Conservation (phyloP, 2,113 vertebrate species). For the Rhea americana region DNA sequence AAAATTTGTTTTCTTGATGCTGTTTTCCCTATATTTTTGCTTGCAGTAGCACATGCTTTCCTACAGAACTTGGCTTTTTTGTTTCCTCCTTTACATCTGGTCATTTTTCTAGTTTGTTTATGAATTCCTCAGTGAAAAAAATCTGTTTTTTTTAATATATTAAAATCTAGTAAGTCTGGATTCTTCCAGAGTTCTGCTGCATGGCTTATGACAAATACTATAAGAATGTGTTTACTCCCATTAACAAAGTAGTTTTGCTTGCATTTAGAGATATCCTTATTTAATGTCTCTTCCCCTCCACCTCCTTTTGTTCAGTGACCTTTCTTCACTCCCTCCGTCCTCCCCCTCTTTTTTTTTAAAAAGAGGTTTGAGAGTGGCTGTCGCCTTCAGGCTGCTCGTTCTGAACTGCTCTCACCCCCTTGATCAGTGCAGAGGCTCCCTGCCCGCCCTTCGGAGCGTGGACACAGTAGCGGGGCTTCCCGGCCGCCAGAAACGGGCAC, state of each 20-base stretch:
- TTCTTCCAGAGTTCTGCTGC: conserved; percentile 28
- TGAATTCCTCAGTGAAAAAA: conserved; percentile 21
- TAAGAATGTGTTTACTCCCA: background rate
- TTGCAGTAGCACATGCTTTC: background rate
- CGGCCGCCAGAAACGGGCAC: fast-evolving
- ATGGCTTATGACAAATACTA: background rate
- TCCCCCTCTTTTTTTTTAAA: background rate
- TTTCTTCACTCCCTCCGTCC: background rate
- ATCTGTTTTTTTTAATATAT: conserved; percentile 50
- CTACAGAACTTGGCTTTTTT: conserved; percentile 1
- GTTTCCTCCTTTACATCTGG: conserved; percentile 28
- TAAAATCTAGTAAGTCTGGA: conserved; percentile 45
- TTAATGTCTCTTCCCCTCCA: background rate
- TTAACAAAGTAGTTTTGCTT: background rate
- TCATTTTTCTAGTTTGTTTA: conserved; percentile 31
- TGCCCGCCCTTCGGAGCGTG: background rate
- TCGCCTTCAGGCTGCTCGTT: background rate
- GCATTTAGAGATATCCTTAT: background rate
- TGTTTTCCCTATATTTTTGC: background rate
- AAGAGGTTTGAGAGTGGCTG: background rate
- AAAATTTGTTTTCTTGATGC: background rate
- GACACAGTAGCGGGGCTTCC: background rate
- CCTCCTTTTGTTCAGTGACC: background rate
- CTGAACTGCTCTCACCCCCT: background rate
- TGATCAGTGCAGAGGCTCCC: background rate